Evolutionary conservation across 2,888 invertebrate species (phyloP).

Genomic region (Blastobasis lacticolella): DNA sequence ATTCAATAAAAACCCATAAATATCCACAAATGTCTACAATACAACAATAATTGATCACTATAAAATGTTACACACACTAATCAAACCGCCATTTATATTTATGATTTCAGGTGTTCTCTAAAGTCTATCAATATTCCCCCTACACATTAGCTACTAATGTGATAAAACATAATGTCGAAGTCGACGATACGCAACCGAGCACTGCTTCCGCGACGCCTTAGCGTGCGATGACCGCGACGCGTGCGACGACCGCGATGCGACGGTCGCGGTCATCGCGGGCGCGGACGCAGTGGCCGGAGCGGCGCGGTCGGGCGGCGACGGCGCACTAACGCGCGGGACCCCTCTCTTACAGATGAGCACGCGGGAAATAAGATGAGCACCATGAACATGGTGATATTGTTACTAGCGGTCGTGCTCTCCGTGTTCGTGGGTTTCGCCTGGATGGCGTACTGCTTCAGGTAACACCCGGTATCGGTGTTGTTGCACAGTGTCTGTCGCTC

Average conservation of each 20-base stretch:
- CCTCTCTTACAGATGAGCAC: constrained; percentile 80
- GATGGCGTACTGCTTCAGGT: constrained; percentile 97
- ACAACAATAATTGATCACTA: no score
- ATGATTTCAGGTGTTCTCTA: constrained; percentile 60
- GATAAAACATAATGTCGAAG: constrained; percentile 14
- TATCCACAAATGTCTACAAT: no score
- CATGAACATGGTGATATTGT: constrained; percentile 91
- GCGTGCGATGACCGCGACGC: no score
- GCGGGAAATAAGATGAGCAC: constrained; percentile 90
- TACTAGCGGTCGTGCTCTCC: constrained; percentile 92
- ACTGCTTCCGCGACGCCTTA: constrained; percentile 38
- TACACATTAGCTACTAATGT: constrained; percentile 22
- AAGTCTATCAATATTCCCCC: constrained; percentile 48
- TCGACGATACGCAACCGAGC: constrained; percentile 58
- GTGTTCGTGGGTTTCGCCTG: constrained; percentile 97
- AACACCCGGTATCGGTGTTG: constrained; percentile 69
- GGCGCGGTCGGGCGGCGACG: constrained; percentile 58
- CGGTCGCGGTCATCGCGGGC: no score
- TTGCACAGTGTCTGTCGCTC: constrained; percentile 62
- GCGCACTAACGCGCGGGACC: constrained; percentile 70
- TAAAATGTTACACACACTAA: no score
- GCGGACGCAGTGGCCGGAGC: constrained; percentile 55
- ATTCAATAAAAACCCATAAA: no score
- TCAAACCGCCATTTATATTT: constrained; percentile 14
- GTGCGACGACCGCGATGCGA: no score